Evolutionary conservation across 2,113 vertebrate genomes (phyloP).

Genomic region (Ictalurus punctatus): DNA sequence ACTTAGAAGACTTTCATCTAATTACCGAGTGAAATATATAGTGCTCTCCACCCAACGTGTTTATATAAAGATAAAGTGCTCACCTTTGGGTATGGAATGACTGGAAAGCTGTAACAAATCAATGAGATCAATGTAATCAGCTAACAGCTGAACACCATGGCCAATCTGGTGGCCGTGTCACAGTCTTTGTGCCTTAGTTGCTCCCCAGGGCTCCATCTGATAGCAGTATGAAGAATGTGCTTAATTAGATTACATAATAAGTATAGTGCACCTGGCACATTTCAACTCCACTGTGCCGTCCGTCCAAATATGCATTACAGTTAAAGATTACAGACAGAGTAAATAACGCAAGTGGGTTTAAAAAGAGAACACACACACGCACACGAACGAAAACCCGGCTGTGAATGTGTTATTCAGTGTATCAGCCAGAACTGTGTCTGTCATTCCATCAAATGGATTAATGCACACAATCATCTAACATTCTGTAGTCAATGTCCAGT

Average conservation of each 20-base stretch:
- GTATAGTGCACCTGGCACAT: slow-evolving; percentile 50
- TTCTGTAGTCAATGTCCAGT: slow-evolving; percentile 39
- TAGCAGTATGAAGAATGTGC: slow-evolving; percentile 50
- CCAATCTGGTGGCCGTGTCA: slow-evolving; percentile 52
- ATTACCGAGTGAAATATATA: slow-evolving; percentile 63
- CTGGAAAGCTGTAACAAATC: slow-evolving; percentile 63
- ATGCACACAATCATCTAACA: slow-evolving; percentile 37
- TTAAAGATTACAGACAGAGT: slow-evolving; percentile 24
- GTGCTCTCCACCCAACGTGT: slow-evolving; percentile 56
- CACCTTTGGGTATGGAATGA: slow-evolving; percentile 64
- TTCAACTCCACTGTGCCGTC: slow-evolving; percentile 19
- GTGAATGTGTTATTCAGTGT: slow-evolving; percentile 14
- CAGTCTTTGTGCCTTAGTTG: slow-evolving; percentile 58
- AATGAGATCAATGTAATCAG: slow-evolving; percentile 69
- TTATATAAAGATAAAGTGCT: slow-evolving; percentile 72
- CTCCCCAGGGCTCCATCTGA: slow-evolving; percentile 57
- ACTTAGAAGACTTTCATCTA: slow-evolving; percentile 57
- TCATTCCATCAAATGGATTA: slow-evolving; percentile 40
- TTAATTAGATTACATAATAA: slow-evolving; percentile 63
- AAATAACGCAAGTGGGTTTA: slow-evolving; percentile 30
- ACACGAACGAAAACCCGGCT: background rate
- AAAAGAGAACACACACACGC: background rate
- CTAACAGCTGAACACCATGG: slow-evolving; percentile 58
- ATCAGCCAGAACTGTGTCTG: slow-evolving; percentile 14
- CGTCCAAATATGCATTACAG: slow-evolving; percentile 36